A percentile compares a stretch with the other conserved stretches of the same genome.
These are phyloP conservation scores for Eumeta japonica DNA, from an alignment of 1,140 invertebrate species.

Conservation along the genomic window DNA sequence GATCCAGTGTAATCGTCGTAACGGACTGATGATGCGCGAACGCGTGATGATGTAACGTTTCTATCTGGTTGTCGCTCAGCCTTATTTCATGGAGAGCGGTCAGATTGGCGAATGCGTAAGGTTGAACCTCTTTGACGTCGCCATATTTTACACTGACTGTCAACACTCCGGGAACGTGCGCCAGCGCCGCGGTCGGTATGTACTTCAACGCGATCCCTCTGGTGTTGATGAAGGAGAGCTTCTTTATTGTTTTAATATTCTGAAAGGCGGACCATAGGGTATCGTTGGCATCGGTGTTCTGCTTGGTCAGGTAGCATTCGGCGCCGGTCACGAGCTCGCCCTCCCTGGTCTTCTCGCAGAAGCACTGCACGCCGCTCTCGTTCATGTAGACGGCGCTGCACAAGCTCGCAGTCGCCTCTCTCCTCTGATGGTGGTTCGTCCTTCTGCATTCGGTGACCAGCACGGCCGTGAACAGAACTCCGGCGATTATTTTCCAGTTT, in stretches of 20 bases:
- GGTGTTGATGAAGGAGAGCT: slow-evolving; percentile 65
- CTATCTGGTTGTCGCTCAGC: slow-evolving; percentile 67
- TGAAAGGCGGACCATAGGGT: slow-evolving; percentile 65
- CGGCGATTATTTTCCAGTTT: too few relatives aligned
- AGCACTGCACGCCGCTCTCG: slow-evolving; percentile 34
- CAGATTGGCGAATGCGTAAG: slow-evolving; percentile 70
- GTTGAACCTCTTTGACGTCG: slow-evolving; percentile 63
- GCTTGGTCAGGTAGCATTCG: slow-evolving; percentile 62
- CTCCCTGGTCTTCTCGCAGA: slow-evolving; percentile 25
- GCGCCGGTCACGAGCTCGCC: slow-evolving; percentile 22
- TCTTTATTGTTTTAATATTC: slow-evolving; percentile 62
- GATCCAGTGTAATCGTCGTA: slow-evolving; percentile 63
- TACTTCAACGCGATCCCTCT: slow-evolving; percentile 62
- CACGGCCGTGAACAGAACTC: too few relatives aligned
- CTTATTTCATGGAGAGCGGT: slow-evolving; percentile 65
- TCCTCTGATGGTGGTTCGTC: too few relatives aligned
- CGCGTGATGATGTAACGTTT: slow-evolving; percentile 60
- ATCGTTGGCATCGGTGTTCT: slow-evolving; percentile 58
- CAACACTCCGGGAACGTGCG: slow-evolving; percentile 61
- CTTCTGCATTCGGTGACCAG: too few relatives aligned
- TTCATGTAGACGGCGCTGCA: too few relatives aligned
- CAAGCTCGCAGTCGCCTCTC: too few relatives aligned
- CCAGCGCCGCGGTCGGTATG: slow-evolving; percentile 67
- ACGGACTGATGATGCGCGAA: slow-evolving; percentile 67
- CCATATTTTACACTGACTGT: slow-evolving; percentile 69